Conservation (phyloP, 2,113 vertebrate genomes). For the Trochalopteron elliotii region DNA sequence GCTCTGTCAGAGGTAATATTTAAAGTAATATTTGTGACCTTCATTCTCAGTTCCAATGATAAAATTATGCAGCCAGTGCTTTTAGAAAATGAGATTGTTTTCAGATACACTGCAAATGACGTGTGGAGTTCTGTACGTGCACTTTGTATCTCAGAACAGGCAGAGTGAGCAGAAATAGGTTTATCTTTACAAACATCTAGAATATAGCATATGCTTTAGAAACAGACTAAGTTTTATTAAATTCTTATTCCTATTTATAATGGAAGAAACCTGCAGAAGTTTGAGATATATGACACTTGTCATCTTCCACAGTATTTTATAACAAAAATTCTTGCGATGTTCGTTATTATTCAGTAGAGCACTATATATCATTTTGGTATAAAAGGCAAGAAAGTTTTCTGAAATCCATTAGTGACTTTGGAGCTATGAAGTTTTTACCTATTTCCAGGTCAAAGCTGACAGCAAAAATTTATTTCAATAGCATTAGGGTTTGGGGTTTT, state of each 20-base stretch:
- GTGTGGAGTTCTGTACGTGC: not conserved
- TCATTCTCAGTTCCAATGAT: not conserved
- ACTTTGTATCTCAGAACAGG: slow-evolving; percentile 12
- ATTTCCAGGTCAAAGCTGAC: slow-evolving; percentile 6
- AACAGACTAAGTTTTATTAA: not conserved
- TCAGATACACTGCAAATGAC: not conserved
- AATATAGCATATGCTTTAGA: not conserved
- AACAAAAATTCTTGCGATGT: not conserved
- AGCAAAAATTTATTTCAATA: not conserved
- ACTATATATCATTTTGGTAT: not conserved
- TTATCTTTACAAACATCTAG: not conserved
- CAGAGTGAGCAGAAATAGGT: not conserved
- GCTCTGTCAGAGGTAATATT: not conserved
- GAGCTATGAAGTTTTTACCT: not conserved
- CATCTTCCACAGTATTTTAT: not conserved
- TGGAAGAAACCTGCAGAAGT: not conserved
- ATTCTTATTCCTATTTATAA: not conserved
- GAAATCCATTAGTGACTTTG: not conserved
- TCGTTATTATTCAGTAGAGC: not conserved
- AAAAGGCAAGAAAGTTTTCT: not conserved
- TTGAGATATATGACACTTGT: not conserved
- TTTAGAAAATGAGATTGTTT: not conserved
- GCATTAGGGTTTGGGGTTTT: not conserved
- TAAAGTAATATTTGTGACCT: not conserved
- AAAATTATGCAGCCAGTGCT: not conserved